phyloP scores from a whole-genome alignment of 2,797 vertebrate species.

The Eupleurogrammus muticus region DNA sequence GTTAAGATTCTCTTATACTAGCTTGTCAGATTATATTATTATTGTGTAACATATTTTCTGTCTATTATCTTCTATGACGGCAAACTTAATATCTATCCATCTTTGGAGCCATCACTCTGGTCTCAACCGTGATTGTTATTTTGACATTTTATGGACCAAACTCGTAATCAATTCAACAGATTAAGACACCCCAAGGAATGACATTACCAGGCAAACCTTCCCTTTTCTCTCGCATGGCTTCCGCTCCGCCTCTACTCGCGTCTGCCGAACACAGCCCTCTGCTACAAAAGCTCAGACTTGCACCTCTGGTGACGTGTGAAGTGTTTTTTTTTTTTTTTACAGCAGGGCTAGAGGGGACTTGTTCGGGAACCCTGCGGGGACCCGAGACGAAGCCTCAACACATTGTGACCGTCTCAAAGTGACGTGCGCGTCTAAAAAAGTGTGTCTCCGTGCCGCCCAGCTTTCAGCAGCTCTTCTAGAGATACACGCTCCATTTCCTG shows the following conservation, averaged over 20 bases:
- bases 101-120: too few relatives aligned
- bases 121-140: too few relatives aligned
- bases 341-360: slow-evolving; percentile 65
- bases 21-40: too few relatives aligned
- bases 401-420: slow-evolving; percentile 61
- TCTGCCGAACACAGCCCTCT: slow-evolving; percentile 8
- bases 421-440: slow-evolving; percentile 66
- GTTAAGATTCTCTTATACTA: too few relatives aligned
- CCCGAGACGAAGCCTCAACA: slow-evolving; percentile 49
- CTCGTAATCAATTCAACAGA: too few relatives aligned
- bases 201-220: background rate
- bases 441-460: slow-evolving; percentile 46
- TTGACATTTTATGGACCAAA: too few relatives aligned
- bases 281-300: slow-evolving; percentile 49
- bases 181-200: background rate
- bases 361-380: slow-evolving; percentile 64
- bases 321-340: slow-evolving; percentile 79
- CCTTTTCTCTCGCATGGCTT: background rate
- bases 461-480: slow-evolving; percentile 66
- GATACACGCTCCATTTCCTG: slow-evolving; percentile 52
- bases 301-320: slow-evolving; percentile 71
- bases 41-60: too few relatives aligned
- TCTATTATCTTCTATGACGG: too few relatives aligned
- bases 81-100: too few relatives aligned
- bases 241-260: slow-evolving; percentile 4